These are phyloP conservation scores for Chrysotoxum bicinctum DNA, from an alignment of 2,888 invertebrate genomes.

Conservation along the genomic window DNA sequence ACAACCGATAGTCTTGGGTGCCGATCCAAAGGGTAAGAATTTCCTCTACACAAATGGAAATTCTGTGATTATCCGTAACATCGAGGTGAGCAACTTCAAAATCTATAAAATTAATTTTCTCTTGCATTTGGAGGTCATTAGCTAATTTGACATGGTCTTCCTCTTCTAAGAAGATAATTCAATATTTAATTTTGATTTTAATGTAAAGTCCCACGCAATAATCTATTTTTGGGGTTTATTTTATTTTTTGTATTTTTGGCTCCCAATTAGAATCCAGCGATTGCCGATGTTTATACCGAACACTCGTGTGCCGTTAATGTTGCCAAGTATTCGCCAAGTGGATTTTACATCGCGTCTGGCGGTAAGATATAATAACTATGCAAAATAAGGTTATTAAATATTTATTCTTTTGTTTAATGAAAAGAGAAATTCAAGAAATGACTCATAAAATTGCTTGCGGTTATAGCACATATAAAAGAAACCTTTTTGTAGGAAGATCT, in stretches of 20 bases:
- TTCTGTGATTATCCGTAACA: constrained; percentile 97
- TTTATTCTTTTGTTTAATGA: not conserved
- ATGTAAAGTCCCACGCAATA: constrained; percentile 66
- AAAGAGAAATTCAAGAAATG: constrained; percentile 12
- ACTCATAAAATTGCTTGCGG: constrained; percentile 45
- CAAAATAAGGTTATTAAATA: not conserved
- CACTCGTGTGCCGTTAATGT: constrained; percentile 97
- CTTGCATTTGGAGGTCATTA: constrained; percentile 61
- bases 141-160: not conserved
- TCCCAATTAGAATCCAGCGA: constrained; percentile 89
- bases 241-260: constrained; percentile 29
- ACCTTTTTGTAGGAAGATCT: constrained; percentile 2
- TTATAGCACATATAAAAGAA: constrained; percentile 12
- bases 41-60: constrained; percentile 99
- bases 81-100: constrained; percentile 86
- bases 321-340: constrained; percentile 98
- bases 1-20: constrained; percentile 95
- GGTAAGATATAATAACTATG: constrained; percentile 84
- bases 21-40: constrained; percentile 98
- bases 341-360: constrained; percentile 99
- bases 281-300: constrained; percentile 97
- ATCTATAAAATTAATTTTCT: constrained; percentile 28
- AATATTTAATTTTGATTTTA: constrained; percentile 47
- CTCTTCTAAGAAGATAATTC: constrained; percentile 41
- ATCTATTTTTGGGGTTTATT: constrained; percentile 63